phyloP scores from a whole-genome alignment of 2,113 vertebrate genomes.

The Thryonomys swinderianus region DNA sequence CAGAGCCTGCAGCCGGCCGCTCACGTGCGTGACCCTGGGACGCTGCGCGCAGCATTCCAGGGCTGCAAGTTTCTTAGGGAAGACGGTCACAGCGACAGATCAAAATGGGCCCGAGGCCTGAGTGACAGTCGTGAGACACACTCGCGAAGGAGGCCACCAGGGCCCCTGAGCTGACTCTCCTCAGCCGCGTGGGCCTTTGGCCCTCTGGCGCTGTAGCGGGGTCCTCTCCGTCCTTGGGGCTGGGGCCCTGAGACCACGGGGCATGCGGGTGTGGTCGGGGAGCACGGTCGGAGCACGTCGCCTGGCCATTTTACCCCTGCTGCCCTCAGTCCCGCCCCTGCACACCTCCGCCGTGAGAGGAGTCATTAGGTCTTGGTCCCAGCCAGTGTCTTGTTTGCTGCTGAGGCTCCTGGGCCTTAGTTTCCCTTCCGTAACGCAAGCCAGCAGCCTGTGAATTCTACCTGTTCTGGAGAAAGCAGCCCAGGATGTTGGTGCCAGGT shows the following conservation, averaged over 20 bases:
- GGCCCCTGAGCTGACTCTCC: background rate
- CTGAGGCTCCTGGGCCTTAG: background rate
- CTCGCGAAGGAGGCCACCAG: background rate
- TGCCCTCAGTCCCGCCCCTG: background rate
- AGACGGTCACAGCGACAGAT: background rate
- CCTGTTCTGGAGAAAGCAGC: background rate
- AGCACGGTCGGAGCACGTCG: rapidly evolving
- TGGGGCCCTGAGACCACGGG: rapidly evolving
- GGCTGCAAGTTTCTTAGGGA: background rate
- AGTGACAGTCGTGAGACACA: background rate
- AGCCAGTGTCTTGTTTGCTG: background rate
- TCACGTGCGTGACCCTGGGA: background rate
- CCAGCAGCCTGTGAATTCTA: background rate
- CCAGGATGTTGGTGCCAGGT: rapidly evolving
- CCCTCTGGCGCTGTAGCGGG: background rate
- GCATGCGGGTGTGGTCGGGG: background rate
- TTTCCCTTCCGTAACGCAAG: background rate
- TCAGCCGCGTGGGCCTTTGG: background rate
- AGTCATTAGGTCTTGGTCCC: rapidly evolving
- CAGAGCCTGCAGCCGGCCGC: background rate
- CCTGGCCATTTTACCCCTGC: rapidly evolving
- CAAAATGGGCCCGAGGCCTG: background rate
- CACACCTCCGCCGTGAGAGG: rapidly evolving
- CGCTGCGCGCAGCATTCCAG: background rate
- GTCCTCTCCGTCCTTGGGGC: too few species aligned